These are phyloP conservation scores for Zonotrichia leucophrys DNA, from an alignment of 2,113 vertebrate species.

Conservation along the genomic window DNA sequence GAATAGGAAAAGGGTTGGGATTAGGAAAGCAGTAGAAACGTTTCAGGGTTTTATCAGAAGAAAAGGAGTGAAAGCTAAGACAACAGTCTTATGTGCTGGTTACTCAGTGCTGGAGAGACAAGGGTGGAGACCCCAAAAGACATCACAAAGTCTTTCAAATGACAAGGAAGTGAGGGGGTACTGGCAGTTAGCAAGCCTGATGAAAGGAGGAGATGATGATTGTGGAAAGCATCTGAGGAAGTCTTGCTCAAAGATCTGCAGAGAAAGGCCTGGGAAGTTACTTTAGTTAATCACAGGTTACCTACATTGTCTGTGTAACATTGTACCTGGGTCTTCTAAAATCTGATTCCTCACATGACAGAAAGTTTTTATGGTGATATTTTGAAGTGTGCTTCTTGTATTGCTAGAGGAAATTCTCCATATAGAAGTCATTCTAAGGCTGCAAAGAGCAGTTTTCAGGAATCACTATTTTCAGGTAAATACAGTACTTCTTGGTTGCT, in stretches of 20 bases:
- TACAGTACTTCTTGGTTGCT: neutral
- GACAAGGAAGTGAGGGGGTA: neutral
- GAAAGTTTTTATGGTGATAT: neutral
- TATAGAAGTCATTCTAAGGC: neutral
- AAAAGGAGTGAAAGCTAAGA: neutral
- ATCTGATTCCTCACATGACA: neutral
- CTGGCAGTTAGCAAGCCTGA: neutral
- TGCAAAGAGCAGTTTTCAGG: neutral
- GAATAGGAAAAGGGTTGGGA: neutral
- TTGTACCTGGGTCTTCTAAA: neutral
- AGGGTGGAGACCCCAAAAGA: neutral
- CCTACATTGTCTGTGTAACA: rapidly evolving
- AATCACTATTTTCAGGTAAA: neutral
- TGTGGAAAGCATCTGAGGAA: neutral
- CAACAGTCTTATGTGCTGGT: neutral
- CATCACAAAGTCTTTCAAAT: neutral
- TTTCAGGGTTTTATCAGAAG: neutral
- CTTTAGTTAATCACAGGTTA: neutral
- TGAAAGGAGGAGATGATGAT: neutral
- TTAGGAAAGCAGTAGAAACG: neutral
- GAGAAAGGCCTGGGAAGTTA: neutral
- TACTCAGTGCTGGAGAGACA: neutral
- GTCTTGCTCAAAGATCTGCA: neutral
- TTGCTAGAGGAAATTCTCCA: neutral
- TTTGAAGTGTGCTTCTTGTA: neutral